phyloP scores from a whole-genome alignment of 2,797 vertebrate species.

The Petrocephalus sullivani region DNA sequence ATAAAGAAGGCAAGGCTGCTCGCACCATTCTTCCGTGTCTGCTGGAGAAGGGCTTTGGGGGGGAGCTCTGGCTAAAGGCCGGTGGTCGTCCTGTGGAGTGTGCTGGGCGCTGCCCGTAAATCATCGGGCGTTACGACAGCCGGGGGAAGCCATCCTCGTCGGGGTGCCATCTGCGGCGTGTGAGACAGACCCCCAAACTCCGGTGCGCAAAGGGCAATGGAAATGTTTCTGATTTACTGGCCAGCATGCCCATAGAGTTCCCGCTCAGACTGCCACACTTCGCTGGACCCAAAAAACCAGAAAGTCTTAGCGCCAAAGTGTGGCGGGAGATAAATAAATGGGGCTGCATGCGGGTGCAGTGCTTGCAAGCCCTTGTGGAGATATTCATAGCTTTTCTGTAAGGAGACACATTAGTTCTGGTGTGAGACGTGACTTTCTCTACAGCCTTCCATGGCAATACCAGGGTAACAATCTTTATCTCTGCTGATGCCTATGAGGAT shows the following conservation, averaged over 20 bases:
- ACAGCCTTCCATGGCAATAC: neutral
- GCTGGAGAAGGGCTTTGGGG: neutral
- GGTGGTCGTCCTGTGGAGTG: neutral
- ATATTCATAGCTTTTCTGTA: neutral
- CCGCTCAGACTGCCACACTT: neutral
- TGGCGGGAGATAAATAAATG: neutral
- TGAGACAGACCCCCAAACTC: neutral
- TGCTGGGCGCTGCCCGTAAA: neutral
- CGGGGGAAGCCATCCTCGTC: neutral
- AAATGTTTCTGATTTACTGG: slow-evolving; percentile 6
- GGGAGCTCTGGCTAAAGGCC: neutral
- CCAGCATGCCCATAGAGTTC: neutral
- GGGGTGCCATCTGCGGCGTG: slow-evolving; percentile 15
- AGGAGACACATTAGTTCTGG: neutral
- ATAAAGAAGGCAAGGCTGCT: neutral
- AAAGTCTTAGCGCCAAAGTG: neutral
- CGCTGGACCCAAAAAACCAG: neutral
- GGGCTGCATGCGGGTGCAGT: neutral
- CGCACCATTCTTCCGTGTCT: neutral
- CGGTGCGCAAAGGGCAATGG: neutral
- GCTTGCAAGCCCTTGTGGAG: neutral
- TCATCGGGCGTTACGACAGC: neutral
- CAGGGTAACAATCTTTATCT: neutral
- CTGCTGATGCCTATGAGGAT: neutral
- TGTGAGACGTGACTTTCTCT: neutral